Conservation (phyloP, 2,113 vertebrate species). For the Nannospalax galili region DNA sequence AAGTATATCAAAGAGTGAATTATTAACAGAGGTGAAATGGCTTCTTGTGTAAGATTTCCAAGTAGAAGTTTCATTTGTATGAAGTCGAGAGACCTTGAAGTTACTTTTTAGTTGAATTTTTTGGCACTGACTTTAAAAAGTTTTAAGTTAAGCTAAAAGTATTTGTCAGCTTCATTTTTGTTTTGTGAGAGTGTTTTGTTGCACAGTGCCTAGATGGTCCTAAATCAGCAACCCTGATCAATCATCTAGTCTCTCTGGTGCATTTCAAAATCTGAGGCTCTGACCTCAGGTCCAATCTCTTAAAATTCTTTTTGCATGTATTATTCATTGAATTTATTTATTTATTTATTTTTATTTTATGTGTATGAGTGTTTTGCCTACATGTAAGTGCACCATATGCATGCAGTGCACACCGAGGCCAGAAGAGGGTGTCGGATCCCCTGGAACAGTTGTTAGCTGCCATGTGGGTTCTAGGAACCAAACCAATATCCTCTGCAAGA, state of each 20-base stretch:
- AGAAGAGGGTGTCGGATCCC: no score
- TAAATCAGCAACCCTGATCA: constrained; percentile 8
- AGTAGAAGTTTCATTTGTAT: constrained; percentile 59
- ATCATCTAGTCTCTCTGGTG: not conserved
- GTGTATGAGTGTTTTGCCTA: no score
- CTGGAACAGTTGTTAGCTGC: no score
- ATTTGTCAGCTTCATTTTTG: constrained; percentile 68
- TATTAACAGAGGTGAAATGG: not conserved
- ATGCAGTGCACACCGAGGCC: no score
- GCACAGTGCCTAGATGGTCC: constrained; percentile 51
- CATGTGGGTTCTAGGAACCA: no score
- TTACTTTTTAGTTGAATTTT: constrained; percentile 81
- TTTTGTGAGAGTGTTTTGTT: constrained; percentile 1
- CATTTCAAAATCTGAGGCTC: not conserved
- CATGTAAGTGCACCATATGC: no score
- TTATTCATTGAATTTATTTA: no score
- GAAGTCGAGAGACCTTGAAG: constrained; percentile 72
- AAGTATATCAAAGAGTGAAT: not conserved
- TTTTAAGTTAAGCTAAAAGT: constrained; percentile 63
- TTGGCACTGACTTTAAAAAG: constrained; percentile 59
- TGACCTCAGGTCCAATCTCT: not conserved
- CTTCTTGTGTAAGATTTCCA: constrained; percentile 80
- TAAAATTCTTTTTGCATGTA: not conserved
- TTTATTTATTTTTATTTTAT: no score
- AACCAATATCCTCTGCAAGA: no score